Evolutionary conservation across 2,797 vertebrate genomes (phyloP), one percentile per base, ranked within the genome.

Genomic region (Arrhamphus sclerolepis): DNA sequence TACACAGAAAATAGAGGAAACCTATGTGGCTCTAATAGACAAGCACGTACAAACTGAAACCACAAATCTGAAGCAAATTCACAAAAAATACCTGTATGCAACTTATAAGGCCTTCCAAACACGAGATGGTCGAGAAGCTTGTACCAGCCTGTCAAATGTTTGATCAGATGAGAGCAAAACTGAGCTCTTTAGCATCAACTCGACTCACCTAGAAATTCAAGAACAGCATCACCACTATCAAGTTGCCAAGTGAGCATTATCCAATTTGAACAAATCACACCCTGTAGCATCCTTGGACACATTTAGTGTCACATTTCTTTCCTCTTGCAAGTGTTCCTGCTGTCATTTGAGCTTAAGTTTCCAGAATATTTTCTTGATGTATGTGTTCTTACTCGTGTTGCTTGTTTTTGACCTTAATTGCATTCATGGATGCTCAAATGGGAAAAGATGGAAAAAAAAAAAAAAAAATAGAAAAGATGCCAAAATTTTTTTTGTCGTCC

Each of bases 401-500:
- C 28, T 26, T 41, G 38, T 5, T 44, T 50, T 11, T 56, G 26
- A 34, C 46, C 5, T 18, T 17, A 24, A n/a, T 24, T 8, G 20
- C 34, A 18, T 22, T 20, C 34, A 42, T 44, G 40, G 41, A 29
- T 44, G 17, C 17, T 54, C 16, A 5, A 54, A 19, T 16, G 7
- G 42, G 50, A n/a, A 47, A n/a, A n/a, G n/a, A n/a, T n/a, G n/a
- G n/a, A n/a, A n/a, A n/a, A n/a, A n/a, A 52, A 52, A 19, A 57
- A 24, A 18, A 2, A 55, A 60, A 7, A 55, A 49, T 16, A 52
- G 44, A 53, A 38, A 22, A 4, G 18, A 11, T 18, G 31, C 13
- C 13, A 11, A 34, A 31, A 5, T 31, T 16, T 38, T 20, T 41
- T 61, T 17, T 65, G n/a, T n/a, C n/a, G n/a, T 66, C 59, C 54